Evolutionary conservation across 1,140 invertebrate genomes (phyloP), one percentile per base, ranked within the genome.

Genomic region (Linepithema humile): DNA sequence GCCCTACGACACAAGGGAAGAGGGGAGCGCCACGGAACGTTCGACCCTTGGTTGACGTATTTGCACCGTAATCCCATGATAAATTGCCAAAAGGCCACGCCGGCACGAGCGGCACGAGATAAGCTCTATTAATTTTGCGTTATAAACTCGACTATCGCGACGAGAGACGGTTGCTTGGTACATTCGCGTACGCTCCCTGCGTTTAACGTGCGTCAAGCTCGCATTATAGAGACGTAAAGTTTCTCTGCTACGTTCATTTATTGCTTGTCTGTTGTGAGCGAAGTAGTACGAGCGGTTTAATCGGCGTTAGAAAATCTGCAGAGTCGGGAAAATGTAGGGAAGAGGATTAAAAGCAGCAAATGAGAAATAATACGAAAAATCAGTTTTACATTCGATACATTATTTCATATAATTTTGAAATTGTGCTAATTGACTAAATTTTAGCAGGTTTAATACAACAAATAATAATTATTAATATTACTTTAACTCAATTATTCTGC

Each of bases 101-200:
- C 70, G 77, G 87, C 86, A 89, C 88, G 85, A 85, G 75, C 85
- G 85, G 65, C 75, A 83, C 38, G 73, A 89, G 89, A 93, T 92
- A 92, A 93, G 92, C 90, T 94, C 93, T 94, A 94, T 94, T 94
- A 94, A 94, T 94, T 94, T 94, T 94, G 86, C 92, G 91, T 94
- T 94, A 93, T 91, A 93, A 94, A 93, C 89, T 91, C 84, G 72
- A 70, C 69, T 57, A 59, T 67, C 67, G 38, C 69, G 26, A 32
- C 59, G 40, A 20, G n/a, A n/a, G n/a, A n/a, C 59, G 38, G 29
- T 40, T 40, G 62, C 38, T 65, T 55, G n/a, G 20, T 20, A 23
- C 62, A 20, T 15, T 48, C 20, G 50, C 40, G 26, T 48, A 10
- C 40, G 38, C 57, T 55, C 29, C 48, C 23, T 48, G 32, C 72